A percentile compares a stretch with the other conserved stretches of the same genome.
Evolutionary conservation across 2,888 invertebrate species (phyloP).

Genomic region (Lagria hirta): DNA sequence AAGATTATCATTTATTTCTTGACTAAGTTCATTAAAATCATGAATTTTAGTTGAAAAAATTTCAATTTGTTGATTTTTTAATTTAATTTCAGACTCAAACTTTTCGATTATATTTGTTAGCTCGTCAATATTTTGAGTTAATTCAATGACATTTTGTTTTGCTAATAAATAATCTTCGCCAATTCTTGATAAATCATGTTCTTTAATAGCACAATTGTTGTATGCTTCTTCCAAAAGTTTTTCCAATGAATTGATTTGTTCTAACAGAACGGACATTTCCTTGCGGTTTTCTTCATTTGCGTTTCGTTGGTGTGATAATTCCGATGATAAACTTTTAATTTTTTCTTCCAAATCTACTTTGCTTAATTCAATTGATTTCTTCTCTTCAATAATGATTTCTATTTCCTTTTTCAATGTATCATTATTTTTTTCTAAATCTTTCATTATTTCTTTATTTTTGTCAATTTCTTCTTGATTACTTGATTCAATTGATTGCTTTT

Average conservation of each 20-base stretch:
- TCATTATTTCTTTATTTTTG: conserved; percentile 27
- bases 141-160: background rate
- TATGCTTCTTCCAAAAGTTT: conserved; percentile 21
- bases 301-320: conserved; percentile 22
- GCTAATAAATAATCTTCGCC: conserved; percentile 5
- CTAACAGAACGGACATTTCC: conserved; percentile 21
- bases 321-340: conserved; percentile 2
- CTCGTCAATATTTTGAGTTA: conserved; percentile 10
- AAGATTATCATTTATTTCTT: conserved; percentile 27
- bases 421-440: conserved; percentile 24
- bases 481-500: too few species aligned
- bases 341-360: conserved; percentile 28
- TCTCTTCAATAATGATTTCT: conserved; percentile 24
- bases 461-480: too few species aligned
- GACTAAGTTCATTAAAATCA: conserved; percentile 9
- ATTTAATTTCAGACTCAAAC: conserved; percentile 7
- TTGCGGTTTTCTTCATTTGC: conserved; percentile 28
- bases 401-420: conserved; percentile 26
- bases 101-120: background rate
- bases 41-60: conserved; percentile 23
- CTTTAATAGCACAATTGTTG: conserved; percentile 27
- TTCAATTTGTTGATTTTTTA: conserved; percentile 22
- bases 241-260: conserved; percentile 14
- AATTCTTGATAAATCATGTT: conserved; percentile 26
- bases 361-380: conserved; percentile 27